A percentile compares a stretch with the other conserved stretches of the same genome.
phyloP scores from a whole-genome alignment of 64 coral and sea anemone genomes.

The Actinia tenebrosa region DNA sequence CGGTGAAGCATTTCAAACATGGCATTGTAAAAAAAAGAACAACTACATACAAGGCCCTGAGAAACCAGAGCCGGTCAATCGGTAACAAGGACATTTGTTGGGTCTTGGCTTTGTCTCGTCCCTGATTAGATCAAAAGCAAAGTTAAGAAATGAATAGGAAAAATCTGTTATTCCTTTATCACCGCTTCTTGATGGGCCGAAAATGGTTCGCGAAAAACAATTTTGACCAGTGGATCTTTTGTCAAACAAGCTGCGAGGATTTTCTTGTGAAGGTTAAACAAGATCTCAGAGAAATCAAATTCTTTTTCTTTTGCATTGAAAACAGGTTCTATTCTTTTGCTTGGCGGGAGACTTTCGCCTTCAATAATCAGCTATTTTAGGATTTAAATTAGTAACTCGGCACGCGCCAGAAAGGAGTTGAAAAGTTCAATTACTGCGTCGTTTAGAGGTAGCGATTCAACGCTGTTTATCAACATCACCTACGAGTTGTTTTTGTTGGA shows the following conservation, averaged over 20 bases:
- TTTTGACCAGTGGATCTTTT: neutral
- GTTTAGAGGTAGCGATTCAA: conserved; percentile 1
- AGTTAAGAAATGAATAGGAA: conserved; percentile 4
- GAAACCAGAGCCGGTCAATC: conserved; percentile 9
- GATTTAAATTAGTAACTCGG: conserved; percentile 22
- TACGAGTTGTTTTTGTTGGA: conserved; percentile 21
- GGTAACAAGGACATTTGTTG: neutral
- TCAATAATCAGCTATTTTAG: conserved; percentile 14
- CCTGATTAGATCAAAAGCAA: conserved; percentile 13
- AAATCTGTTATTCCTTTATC: conserved; percentile 12
- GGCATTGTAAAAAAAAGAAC: neutral
- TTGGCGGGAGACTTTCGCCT: conserved; percentile 16
- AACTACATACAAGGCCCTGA: neutral
- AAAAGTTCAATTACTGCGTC: conserved; percentile 13
- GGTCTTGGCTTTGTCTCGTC: conserved; percentile 13
- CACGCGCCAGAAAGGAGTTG: conserved; percentile 23
- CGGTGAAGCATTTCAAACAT: neutral
- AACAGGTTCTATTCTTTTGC: neutral
- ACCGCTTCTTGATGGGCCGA: neutral
- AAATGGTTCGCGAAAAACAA: neutral
- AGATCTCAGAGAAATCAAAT: neutral
- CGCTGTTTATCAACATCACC: neutral
- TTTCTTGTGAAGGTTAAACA: neutral
- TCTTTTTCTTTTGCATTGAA: neutral
- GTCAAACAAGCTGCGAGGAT: neutral